phyloP scores from a whole-genome alignment of 2,113 vertebrate genomes.

The Phyllostomus hastatus region DNA sequence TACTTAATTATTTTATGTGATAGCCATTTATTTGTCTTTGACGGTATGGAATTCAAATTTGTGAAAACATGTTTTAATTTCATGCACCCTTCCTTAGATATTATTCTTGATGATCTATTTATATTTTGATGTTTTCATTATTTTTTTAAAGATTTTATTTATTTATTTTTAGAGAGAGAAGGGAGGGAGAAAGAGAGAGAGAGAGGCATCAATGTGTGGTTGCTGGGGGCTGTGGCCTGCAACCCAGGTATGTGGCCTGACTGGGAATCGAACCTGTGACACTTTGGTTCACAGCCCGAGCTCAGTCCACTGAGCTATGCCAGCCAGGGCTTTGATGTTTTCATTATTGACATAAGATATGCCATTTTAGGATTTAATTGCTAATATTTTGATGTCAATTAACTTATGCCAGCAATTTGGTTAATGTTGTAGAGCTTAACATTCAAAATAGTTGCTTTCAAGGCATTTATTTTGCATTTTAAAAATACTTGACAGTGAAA shows the following conservation, averaged over 20 bases:
- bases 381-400: conserved; percentile 60
- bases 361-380: conserved; percentile 20
- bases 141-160: not conserved
- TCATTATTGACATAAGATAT: not conserved
- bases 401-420: conserved; percentile 24
- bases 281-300: no score
- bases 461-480: conserved; percentile 38
- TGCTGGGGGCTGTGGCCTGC: no score
- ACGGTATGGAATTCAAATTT: not conserved
- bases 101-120: not conserved
- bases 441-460: conserved; percentile 13
- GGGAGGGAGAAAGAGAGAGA: no score
- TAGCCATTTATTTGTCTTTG: not conserved
- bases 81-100: not conserved
- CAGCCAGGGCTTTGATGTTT: not conserved
- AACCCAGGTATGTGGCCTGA: no score
- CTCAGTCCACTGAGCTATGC: no score
- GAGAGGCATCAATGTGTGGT: no score
- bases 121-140: conserved; percentile 30
- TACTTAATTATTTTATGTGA: not conserved
- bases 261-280: no score
- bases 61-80: not conserved
- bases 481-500: conserved; percentile 30
- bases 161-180: no score
- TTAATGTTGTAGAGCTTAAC: not conserved